A percentile compares a stretch with the other conserved stretches of the same genome.
Conservation (phyloP, 2,113 vertebrate genomes). For the Oenanthe oenanthe region DNA sequence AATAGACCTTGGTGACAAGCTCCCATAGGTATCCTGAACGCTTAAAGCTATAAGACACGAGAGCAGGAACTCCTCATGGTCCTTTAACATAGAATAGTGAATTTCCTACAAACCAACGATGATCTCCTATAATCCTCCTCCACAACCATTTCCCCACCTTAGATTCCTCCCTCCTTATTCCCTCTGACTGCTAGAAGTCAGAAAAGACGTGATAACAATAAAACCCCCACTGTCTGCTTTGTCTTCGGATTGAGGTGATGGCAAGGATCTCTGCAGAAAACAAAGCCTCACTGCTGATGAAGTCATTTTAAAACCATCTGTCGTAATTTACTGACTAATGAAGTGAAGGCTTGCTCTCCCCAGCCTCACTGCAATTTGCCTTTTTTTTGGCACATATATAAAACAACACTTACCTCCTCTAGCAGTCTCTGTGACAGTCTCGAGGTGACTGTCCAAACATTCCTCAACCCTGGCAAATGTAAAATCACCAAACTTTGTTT, state of each 20-base stretch:
- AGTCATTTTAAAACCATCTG: slow-evolving; percentile 55
- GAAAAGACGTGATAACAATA: background rate
- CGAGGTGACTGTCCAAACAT: background rate
- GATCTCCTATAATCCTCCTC: background rate
- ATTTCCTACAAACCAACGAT: background rate
- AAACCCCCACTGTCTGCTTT: background rate
- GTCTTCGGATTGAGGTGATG: background rate
- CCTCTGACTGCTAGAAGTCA: background rate
- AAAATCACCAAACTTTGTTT: background rate
- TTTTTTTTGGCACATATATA: background rate
- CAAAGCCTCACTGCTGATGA: background rate
- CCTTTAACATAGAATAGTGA: background rate
- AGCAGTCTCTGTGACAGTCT: background rate
- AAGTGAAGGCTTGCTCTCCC: background rate
- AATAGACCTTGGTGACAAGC: rapidly evolving
- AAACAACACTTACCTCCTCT: background rate
- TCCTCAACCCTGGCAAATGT: background rate
- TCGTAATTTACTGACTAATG: slow-evolving; percentile 36
- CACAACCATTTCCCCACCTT: rapidly evolving
- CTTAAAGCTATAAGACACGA: background rate
- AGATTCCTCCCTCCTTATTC: background rate
- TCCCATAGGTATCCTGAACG: rapidly evolving
- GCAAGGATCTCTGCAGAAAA: slow-evolving; percentile 25
- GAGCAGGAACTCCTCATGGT: background rate
- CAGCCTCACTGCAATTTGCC: background rate